These are phyloP conservation scores for Sminthurides aquaticus DNA, from an alignment of 2,888 invertebrate genomes.

Conservation along the genomic window DNA sequence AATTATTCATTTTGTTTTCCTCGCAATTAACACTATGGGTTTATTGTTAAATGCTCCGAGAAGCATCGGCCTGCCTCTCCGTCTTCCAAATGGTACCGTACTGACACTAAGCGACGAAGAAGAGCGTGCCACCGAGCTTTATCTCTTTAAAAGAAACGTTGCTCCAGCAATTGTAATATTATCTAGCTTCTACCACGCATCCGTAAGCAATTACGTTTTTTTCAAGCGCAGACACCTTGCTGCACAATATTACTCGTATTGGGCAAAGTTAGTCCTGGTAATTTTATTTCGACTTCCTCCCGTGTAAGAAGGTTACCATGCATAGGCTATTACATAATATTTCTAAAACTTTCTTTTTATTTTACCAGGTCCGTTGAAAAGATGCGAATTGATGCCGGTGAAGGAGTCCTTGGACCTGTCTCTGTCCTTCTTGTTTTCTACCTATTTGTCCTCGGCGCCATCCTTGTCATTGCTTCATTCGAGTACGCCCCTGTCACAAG, in stretches of 20 bases:
- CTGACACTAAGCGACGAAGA: not conserved
- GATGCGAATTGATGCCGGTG: constrained; percentile 33
- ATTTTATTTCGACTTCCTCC: too few relatives aligned
- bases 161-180: not conserved
- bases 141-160: not conserved
- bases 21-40: not conserved
- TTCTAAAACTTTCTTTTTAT: not conserved
- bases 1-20: not conserved
- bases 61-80: too few relatives aligned
- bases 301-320: too few relatives aligned
- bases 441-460: constrained; percentile 14
- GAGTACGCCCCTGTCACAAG: constrained; percentile 26
- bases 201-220: not conserved
- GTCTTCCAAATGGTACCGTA: too few relatives aligned
- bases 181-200: not conserved
- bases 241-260: not conserved
- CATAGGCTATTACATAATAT: too few relatives aligned
- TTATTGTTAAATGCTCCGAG: not conserved
- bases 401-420: constrained; percentile 18
- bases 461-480: not conserved
- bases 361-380: constrained; percentile 30
- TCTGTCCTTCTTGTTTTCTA: constrained; percentile 21
- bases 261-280: not conserved
- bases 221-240: not conserved
- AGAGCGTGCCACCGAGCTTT: not conserved